These are phyloP conservation scores for Dasysyrphus tricinctus DNA, from an alignment of 2,888 invertebrate genomes.

Conservation along the genomic window DNA sequence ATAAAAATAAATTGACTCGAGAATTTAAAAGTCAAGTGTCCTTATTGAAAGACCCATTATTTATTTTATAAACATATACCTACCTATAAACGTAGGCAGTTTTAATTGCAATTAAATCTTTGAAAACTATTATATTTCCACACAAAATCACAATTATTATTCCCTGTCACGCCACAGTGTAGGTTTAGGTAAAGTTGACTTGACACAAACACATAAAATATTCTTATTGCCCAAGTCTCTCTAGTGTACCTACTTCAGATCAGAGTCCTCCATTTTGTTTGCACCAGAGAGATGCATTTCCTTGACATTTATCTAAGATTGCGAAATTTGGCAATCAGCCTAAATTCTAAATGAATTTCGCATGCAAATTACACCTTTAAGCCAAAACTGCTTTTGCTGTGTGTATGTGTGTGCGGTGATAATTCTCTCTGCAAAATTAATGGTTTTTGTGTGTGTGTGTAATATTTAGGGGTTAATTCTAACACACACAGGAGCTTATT, in stretches of 20 bases:
- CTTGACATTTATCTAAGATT: constrained; percentile 16
- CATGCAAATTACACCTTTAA: constrained; percentile 24
- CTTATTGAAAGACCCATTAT: too few species aligned
- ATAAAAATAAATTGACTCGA: too few species aligned
- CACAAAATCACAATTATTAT: not conserved
- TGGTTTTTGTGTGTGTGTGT: constrained; percentile 3
- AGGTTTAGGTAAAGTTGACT: not conserved
- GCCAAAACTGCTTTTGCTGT: constrained; percentile 2
- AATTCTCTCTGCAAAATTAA: constrained; percentile 27
- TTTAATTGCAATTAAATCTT: not conserved
- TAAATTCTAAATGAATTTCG: not conserved
- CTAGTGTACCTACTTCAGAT: not conserved
- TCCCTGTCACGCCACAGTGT: not conserved
- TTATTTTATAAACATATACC: too few species aligned
- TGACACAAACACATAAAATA: not conserved
- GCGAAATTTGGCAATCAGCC: constrained; percentile 30
- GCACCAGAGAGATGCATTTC: constrained; percentile 1
- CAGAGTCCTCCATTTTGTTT: not conserved
- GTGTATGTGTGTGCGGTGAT: not conserved
- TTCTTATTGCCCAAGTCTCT: not conserved
- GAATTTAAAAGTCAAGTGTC: too few species aligned
- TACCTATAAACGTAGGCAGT: too few species aligned
- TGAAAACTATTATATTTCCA: not conserved
- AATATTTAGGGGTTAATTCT: not conserved
- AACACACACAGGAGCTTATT: not conserved